Evolutionary conservation across 2,888 invertebrate species (phyloP).

Genomic region (Lordiphosa fenestrarum): DNA sequence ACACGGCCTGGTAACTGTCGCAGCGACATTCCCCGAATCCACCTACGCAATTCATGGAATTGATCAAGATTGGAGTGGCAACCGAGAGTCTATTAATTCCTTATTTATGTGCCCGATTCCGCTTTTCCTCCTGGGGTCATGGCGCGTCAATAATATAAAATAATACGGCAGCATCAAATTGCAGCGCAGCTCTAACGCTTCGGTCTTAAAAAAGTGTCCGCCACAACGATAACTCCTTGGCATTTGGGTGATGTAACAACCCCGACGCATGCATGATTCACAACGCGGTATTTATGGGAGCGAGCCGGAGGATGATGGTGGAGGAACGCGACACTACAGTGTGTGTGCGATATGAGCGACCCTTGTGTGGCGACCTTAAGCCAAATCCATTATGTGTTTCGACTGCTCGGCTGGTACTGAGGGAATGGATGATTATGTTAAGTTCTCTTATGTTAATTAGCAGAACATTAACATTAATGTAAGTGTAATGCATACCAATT

Average conservation of each 20-base stretch:
- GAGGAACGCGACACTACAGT: too few relatives aligned
- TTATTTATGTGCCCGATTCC: not conserved
- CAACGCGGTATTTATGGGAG: slow-evolving; percentile 6
- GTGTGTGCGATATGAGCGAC: not conserved
- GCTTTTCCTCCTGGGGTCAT: slow-evolving; percentile 1
- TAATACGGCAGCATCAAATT: slow-evolving; percentile 25
- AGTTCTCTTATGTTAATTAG: too few relatives aligned
- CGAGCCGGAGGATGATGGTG: not conserved
- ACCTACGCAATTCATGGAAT: not conserved
- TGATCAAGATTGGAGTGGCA: too few relatives aligned
- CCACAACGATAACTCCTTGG: slow-evolving; percentile 25
- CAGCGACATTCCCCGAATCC: slow-evolving; percentile 1
- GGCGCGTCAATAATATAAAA: slow-evolving; percentile 20
- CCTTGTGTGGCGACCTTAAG: too few relatives aligned
- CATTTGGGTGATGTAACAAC: slow-evolving; percentile 18
- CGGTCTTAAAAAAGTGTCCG: slow-evolving; percentile 42
- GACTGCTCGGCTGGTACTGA: too few relatives aligned
- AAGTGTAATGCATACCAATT: too few relatives aligned
- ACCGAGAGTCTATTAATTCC: too few relatives aligned
- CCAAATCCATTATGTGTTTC: too few relatives aligned
- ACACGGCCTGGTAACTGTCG: not conserved
- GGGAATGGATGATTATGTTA: too few relatives aligned
- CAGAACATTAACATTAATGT: too few relatives aligned
- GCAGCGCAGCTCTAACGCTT: slow-evolving; percentile 25
- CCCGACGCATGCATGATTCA: slow-evolving; percentile 29